Conservation (phyloP, 2,888 invertebrate species). For the Oxycera nigricornis region DNA sequence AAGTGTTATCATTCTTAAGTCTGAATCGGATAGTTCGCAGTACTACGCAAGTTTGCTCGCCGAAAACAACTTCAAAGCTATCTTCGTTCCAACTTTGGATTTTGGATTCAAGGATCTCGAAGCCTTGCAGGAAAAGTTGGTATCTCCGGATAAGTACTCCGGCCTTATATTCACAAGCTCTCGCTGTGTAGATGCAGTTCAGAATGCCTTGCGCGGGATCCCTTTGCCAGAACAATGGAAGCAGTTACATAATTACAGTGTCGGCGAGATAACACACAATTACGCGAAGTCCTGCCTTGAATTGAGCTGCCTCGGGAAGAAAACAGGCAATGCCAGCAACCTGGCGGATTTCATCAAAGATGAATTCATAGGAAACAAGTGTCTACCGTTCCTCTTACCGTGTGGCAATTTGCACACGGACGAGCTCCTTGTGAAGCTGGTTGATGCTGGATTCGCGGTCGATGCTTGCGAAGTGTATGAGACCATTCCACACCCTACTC, state of each 20-base stretch:
- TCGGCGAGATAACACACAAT: slow-evolving; percentile 66
- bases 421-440: slow-evolving; percentile 62
- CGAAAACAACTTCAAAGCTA: slow-evolving; percentile 62
- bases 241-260: slow-evolving; percentile 63
- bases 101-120: slow-evolving; percentile 65
- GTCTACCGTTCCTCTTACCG: slow-evolving; percentile 64
- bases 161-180: slow-evolving; percentile 67
- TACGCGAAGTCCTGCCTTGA: slow-evolving; percentile 61
- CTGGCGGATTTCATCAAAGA: slow-evolving; percentile 64
- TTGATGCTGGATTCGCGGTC: slow-evolving; percentile 59
- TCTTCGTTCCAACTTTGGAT: slow-evolving; percentile 64
- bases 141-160: slow-evolving; percentile 61
- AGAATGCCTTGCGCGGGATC: slow-evolving; percentile 59
- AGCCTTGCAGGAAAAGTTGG: slow-evolving; percentile 60
- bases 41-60: slow-evolving; percentile 62
- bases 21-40: slow-evolving; percentile 62
- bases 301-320: slow-evolving; percentile 64
- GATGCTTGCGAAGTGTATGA: slow-evolving; percentile 66
- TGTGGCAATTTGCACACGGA: slow-evolving; percentile 67
- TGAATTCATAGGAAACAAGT: slow-evolving; percentile 61
- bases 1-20: slow-evolving; percentile 60
- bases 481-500: slow-evolving; percentile 63
- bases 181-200: slow-evolving; percentile 64
- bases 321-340: slow-evolving; percentile 65
- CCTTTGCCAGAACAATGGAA: slow-evolving; percentile 61